Conservation (phyloP, 2,113 vertebrate species). For the Odocoileus hemionus region DNA sequence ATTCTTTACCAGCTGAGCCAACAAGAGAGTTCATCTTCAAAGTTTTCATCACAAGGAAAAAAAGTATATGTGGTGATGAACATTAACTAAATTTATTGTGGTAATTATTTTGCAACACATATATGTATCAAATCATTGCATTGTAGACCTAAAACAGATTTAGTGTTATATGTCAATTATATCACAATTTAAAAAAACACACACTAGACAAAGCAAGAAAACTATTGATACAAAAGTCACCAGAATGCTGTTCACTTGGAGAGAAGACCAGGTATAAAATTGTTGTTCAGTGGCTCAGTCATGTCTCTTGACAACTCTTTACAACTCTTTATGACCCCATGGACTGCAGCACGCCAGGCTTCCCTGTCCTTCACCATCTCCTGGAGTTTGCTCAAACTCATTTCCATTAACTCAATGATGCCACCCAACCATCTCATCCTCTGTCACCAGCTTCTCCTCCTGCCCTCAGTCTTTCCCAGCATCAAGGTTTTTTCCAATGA, state of each 20-base stretch:
- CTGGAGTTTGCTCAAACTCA: neutral
- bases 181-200: neutral
- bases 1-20: neutral
- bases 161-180: neutral
- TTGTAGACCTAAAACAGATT: neutral
- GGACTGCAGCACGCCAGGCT: neutral
- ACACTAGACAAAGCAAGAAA: neutral
- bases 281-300: neutral
- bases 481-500: neutral
- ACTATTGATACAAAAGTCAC: neutral
- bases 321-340: neutral
- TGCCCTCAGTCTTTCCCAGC: neutral
- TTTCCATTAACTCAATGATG: neutral
- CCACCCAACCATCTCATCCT: neutral
- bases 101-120: neutral
- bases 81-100: neutral
- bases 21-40: neutral
- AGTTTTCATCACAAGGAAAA: neutral
- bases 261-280: neutral
- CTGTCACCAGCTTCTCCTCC: neutral
- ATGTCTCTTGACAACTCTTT: neutral
- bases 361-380: neutral
- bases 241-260: neutral
- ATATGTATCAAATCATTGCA: neutral
- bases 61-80: neutral